Base-by-base conservation (phyloP, 2,113 vertebrate genomes). In the Pseudonaja textilis region DNA sequence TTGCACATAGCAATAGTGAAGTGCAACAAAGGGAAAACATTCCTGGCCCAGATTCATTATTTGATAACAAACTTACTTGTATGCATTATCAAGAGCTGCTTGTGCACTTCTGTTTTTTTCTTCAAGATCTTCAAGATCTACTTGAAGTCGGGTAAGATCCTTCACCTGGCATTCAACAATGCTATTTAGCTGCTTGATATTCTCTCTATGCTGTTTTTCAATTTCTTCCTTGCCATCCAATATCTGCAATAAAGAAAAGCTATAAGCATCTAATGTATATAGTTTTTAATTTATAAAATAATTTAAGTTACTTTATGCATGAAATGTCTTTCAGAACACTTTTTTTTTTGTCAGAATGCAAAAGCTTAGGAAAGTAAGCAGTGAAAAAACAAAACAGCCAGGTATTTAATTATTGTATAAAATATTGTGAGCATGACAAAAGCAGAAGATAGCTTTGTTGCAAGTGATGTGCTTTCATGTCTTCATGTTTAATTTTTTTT, bases 181-280 rank as follows among this genome's bases (percentile, higher is more conserved):
- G 26, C 95, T 95, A 93, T 98, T 99, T 47, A 99, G 97, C 91
- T 98, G 99, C 96, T 98, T 99, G 95, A 99, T 99, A 97, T 97
- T 99, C 91, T 99, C 99, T 95, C 99, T 97, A 93, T 99, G 99
- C 91, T 99, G 99, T 92, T 98, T 99, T 96, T 99, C 99, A 64
- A 99, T 96, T 59, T 99, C 99, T 64, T 99, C 99, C 95, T 99
- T 99, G 87, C 98, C 98, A 95, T 99, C 99, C 52, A 99, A 97
- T 50, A 99, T 98, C 99, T 99, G 89, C 89, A 26, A 94, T 86
- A 64, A 85, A 12, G 29, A 85, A 42, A 95, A 56, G 87, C 1
- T 81, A 90, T 90, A 85, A 93, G 3, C 29, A 54, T 29, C 39
- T 95, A 94, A 92, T 45, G 86, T 25, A 26, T 25, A 26, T 3